These are phyloP conservation scores for Noctilio leporinus DNA, from an alignment of 2,113 vertebrate genomes.

Conservation along the genomic window DNA sequence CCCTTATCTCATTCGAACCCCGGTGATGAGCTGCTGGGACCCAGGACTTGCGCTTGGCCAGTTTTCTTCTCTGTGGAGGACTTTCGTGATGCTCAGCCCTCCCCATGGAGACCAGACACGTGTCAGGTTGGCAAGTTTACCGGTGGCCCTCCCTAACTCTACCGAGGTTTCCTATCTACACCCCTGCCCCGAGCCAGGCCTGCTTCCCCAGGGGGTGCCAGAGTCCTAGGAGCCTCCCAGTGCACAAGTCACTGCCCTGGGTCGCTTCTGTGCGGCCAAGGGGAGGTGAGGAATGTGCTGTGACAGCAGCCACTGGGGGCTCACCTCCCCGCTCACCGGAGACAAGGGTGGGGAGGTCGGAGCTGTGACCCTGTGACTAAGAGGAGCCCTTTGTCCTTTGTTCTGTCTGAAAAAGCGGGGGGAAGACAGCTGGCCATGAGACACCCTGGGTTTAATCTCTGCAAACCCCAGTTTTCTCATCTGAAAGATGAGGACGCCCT, in stretches of 20 bases:
- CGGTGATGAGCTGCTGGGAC: not conserved
- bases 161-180: not conserved
- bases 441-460: not conserved
- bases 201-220: not conserved
- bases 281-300: not conserved
- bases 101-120: not conserved
- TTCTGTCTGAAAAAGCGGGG: not conserved
- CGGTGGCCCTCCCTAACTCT: not conserved
- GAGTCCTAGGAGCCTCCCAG: not conserved
- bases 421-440: not conserved
- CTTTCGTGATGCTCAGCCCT: not conserved
- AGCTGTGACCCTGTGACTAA: no score
- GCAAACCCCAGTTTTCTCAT: not conserved
- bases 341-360: no score
- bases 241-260: fast-evolving
- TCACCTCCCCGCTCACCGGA: not conserved
- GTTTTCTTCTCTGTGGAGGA: not conserved
- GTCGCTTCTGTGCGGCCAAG: not conserved
- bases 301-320: not conserved
- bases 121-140: not conserved
- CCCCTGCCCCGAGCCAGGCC: not conserved
- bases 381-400: not conserved
- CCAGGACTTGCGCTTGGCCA: not conserved
- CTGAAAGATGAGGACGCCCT: not conserved
- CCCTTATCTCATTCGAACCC: not conserved